Percentiles rank a stretch among this genome's conserved stretches.
Conservation (phyloP, 2,888 invertebrate genomes). For the Poecilus cupreus region DNA sequence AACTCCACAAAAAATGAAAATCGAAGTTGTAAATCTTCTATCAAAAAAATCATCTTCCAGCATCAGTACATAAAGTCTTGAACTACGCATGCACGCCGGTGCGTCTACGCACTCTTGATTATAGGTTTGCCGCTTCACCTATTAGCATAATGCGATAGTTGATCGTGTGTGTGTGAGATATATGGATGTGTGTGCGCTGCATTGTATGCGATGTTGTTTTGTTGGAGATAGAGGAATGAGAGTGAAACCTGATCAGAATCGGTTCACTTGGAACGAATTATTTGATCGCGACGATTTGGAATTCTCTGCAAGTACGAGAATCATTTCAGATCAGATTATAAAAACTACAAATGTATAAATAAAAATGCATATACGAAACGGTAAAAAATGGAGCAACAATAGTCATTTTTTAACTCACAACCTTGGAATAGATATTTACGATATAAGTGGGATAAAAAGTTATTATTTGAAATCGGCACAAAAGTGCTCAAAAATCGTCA, state of each 20-base stretch:
- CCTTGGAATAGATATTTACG: too few relatives aligned
- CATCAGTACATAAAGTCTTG: neutral
- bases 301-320: neutral
- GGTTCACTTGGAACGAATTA: constrained; percentile 26
- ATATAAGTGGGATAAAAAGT: too few relatives aligned
- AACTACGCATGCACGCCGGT: neutral
- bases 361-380: too few relatives aligned
- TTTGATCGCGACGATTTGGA: neutral
- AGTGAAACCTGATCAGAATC: constrained; percentile 42
- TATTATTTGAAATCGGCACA: too few relatives aligned
- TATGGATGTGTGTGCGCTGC: constrained; percentile 21
- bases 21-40: neutral
- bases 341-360: too few relatives aligned
- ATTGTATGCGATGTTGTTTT: constrained; percentile 30
- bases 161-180: neutral
- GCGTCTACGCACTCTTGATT: constrained; percentile 25
- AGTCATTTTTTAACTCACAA: too few relatives aligned
- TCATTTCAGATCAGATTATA: too few relatives aligned
- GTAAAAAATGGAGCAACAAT: too few relatives aligned
- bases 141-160: constrained; percentile 43
- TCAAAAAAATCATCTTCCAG: constrained; percentile 1
- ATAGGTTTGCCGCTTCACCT: constrained; percentile 17
- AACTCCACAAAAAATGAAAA: neutral
- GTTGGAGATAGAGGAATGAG: constrained; percentile 18
- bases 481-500: too few relatives aligned